Base-by-base conservation (phyloP, 2,888 invertebrate genomes). In the Brassicogethes aeneus region DNA sequence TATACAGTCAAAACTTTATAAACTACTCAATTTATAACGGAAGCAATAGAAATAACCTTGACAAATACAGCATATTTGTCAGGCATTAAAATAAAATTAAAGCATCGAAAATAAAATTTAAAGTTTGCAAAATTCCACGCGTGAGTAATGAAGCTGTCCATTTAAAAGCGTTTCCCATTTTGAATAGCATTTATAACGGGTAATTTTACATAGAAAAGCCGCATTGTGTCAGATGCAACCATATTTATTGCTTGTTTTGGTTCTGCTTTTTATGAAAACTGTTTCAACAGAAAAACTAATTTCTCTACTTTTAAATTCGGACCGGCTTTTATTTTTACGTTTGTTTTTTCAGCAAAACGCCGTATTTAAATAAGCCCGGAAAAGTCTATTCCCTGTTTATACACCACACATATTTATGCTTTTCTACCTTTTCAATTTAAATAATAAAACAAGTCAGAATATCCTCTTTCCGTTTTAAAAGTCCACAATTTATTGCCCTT, bases 81-180 rank as follows among this genome's bases (percentile, higher is more conserved):
- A n/a, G n/a, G n/a, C n/a, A n/a, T n/a, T n/a, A n/a, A n/a, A n/a
- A n/a, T n/a, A n/a, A n/a, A n/a, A n/a, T n/a, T n/a, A n/a, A n/a
- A n/a, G n/a, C n/a, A n/a, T n/a, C n/a, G n/a, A n/a, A n/a, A n/a
- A n/a, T n/a, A n/a, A n/a, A n/a, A n/a, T n/a, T n/a, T n/a, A n/a
- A n/a, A n/a, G n/a, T n/a, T n/a, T n/a, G n/a, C n/a, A 23, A 23
- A 46, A 42, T 46, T 44, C 44, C 43, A 34, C 39, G 42, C 34
- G 37, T 44, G 49, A 53, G 50, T 52, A 53, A 53, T 52, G 48
- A 53, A 53, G 52, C 53, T 44, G 53, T 49, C 46, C 39, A 48
- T 50, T 50, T 45, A 41, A 50, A 53, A 54, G 50, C 51, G 51
- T 54, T 52, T 23, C 23, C 42, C 46, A 41, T 46, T 46, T 46